Percentiles rank a stretch among this genome's conserved stretches.
These are phyloP conservation scores for Menidia beryllina DNA, from an alignment of 2,113 vertebrate species.

Conservation along the genomic window DNA sequence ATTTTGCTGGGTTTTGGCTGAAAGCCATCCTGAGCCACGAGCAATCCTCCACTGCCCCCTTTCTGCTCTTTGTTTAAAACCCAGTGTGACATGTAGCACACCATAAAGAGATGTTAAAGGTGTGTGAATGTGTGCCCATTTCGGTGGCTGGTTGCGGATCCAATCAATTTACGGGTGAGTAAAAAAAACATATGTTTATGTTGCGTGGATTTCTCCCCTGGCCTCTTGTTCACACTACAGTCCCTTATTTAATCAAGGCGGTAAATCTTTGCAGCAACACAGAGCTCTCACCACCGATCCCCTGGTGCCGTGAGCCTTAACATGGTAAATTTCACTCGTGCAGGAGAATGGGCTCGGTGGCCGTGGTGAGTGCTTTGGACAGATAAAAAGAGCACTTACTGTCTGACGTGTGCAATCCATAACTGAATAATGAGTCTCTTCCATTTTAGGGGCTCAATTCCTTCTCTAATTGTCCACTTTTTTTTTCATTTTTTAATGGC, in stretches of 20 bases:
- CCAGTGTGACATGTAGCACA: slow-evolving; percentile 64
- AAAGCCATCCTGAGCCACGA: slow-evolving; percentile 54
- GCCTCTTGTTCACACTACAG: slow-evolving; percentile 74
- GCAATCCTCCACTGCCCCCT: slow-evolving; percentile 68
- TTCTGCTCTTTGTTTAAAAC: slow-evolving; percentile 73
- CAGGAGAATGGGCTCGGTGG: slow-evolving; percentile 74
- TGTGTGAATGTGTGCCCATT: background rate
- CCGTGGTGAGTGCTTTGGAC: slow-evolving; percentile 68
- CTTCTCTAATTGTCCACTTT: slow-evolving; percentile 36
- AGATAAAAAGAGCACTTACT: slow-evolving; percentile 83
- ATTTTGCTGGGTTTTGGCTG: slow-evolving; percentile 59
- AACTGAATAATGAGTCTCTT: slow-evolving; percentile 82
- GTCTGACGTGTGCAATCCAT: slow-evolving; percentile 82
- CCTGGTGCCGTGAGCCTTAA: slow-evolving; percentile 74
- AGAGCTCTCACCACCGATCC: slow-evolving; percentile 67
- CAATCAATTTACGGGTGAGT: background rate
- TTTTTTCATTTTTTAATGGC: slow-evolving; percentile 70
- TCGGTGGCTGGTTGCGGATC: background rate
- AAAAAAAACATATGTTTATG: slow-evolving; percentile 67
- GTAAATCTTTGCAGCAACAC: slow-evolving; percentile 73
- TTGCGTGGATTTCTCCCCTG: slow-evolving; percentile 66
- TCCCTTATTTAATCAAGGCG: slow-evolving; percentile 80
- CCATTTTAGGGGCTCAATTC: slow-evolving; percentile 59
- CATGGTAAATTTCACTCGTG: slow-evolving; percentile 80
- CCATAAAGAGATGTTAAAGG: slow-evolving; percentile 54